These are phyloP conservation scores for Manis javanica DNA, from an alignment of 2,797 vertebrate species.

Conservation along the genomic window DNA sequence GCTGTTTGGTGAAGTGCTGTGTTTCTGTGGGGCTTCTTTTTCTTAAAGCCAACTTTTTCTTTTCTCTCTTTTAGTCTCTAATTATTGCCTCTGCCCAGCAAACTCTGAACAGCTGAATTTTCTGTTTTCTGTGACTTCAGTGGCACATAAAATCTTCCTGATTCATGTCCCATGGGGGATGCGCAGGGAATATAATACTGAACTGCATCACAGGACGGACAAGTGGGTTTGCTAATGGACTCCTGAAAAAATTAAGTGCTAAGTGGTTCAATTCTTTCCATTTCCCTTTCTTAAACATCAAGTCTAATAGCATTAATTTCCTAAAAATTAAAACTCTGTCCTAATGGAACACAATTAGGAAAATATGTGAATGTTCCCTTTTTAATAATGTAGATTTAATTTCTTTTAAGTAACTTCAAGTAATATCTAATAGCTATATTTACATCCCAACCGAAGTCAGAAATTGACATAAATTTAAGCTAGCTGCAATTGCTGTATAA, in stretches of 20 bases:
- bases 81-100: neutral
- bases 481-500: neutral
- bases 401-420: conserved; percentile 57
- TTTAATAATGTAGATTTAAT: conserved; percentile 48
- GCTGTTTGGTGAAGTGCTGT: neutral
- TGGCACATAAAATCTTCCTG: neutral
- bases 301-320: conserved; percentile 66
- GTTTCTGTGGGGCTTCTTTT: neutral
- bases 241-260: conserved; percentile 48
- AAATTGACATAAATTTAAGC: conserved; percentile 41
- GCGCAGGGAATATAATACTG: neutral
- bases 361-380: conserved; percentile 37
- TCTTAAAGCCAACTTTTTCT: neutral
- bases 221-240: conserved; percentile 56
- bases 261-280: conserved; percentile 59
- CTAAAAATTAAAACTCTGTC: conserved; percentile 68
- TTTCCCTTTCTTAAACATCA: conserved; percentile 59
- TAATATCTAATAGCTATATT: neutral
- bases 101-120: neutral
- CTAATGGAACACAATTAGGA: conserved; percentile 68
- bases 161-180: neutral
- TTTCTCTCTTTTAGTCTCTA: neutral
- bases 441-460: neutral
- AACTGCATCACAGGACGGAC: conserved; percentile 43
- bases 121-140: conserved; percentile 36